Base-by-base conservation (phyloP, 2,888 invertebrate genomes). In the Mythimna pallens region DNA sequence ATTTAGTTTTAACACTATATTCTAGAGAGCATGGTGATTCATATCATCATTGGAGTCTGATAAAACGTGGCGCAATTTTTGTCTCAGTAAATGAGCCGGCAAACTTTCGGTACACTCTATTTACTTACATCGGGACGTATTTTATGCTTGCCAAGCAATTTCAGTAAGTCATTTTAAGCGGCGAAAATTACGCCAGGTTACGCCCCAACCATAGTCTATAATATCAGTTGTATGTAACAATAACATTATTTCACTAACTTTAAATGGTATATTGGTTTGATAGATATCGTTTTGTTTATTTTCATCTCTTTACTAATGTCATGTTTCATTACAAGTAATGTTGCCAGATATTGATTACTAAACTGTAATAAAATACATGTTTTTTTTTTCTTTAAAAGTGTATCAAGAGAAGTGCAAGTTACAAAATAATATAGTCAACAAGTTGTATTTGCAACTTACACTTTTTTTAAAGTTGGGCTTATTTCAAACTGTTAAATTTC, bases 251-350 rank as follows among this genome's bases (percentile, higher is more conserved):
- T 70, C 65, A 74, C 57, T 66, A 50, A 71, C n/a, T 50, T 62
- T 6, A 47, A 59, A 59, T 66, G 80, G 62, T 66, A 63, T 58
- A 63, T 62, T 66, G 65, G 66, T 70, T 43, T 61, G 69, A 59
- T 73, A 73, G 70, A 74, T 73, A 20, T 68, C 50, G 58, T 65
- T 64, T 71, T 64, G 61, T 82, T 65, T 22, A 43, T 70, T 75
- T 72, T 68, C 78, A 78, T 81, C 62, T 70, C 36, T 72, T 68
- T 84, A 81, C 74, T 76, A 73, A 84, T 81, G 63, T 77, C 84
- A 83, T 82, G 67, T 73, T 80, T 68, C 82, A 84, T 84, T 74
- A 36, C 57, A 25, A 75, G 58, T 81, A 30, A 75, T 86, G 77
- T 73, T 78, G 79, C 66, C 73, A 78, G 78, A 77, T 81, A 77